Percentiles rank a stretch among this genome's conserved stretches.
These are phyloP conservation scores for Lepidurus arcticus DNA, from an alignment of 1,140 invertebrate genomes.

Conservation along the genomic window DNA sequence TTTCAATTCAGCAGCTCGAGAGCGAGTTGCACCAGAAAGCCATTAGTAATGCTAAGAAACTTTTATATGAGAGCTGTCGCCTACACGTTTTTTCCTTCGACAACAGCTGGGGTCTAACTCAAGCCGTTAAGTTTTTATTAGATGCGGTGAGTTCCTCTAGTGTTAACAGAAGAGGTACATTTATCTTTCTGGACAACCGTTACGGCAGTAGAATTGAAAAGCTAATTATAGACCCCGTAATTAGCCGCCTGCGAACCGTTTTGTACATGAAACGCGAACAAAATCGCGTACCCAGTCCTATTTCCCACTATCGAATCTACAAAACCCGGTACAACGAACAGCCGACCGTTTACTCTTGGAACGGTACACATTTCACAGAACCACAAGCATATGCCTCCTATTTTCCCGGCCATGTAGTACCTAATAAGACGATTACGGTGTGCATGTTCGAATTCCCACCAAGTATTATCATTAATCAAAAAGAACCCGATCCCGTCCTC, in stretches of 20 bases:
- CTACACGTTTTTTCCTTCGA: neutral
- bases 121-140: slow-evolving; percentile 5
- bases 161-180: neutral
- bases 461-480: neutral
- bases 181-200: neutral
- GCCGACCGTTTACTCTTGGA: neutral
- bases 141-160: neutral
- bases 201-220: neutral
- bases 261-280: neutral
- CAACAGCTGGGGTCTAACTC: neutral
- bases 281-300: neutral
- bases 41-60: neutral
- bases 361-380: neutral
- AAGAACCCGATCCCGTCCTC: neutral
- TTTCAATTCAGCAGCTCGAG: neutral
- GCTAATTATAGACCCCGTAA: neutral
- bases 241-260: neutral
- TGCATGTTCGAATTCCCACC: neutral
- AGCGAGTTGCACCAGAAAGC: neutral
- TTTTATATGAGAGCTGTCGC: neutral
- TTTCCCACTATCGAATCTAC: neutral
- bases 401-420: slow-evolving; percentile 1
- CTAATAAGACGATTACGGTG: neutral
- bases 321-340: slow-evolving; percentile 1
- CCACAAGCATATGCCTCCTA: neutral